Percentiles rank a stretch among this genome's conserved stretches.
These are phyloP conservation scores for Mustela lutreola DNA, from an alignment of 2,113 vertebrate genomes.

Conservation along the genomic window DNA sequence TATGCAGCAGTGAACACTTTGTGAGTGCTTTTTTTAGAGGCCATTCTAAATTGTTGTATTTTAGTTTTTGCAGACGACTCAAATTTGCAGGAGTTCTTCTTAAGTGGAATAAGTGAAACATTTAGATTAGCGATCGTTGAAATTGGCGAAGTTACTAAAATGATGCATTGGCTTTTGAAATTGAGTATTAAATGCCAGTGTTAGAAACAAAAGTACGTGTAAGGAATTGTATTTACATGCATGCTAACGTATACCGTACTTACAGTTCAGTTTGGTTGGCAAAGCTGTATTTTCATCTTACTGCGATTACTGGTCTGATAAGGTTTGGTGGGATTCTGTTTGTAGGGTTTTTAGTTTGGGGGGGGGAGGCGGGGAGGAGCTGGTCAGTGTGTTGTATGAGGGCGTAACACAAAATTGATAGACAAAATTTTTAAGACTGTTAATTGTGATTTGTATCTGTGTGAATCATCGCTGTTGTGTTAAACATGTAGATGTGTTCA, in stretches of 20 bases:
- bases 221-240: neutral
- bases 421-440: slow-evolving; percentile 26
- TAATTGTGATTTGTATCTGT: slow-evolving; percentile 46
- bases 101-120: neutral
- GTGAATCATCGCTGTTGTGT: neutral
- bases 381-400: neutral
- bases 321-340: slow-evolving; percentile 35
- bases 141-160: neutral
- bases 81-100: slow-evolving; percentile 45
- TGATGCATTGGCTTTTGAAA: slow-evolving; percentile 30
- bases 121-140: neutral
- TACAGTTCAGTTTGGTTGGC: neutral
- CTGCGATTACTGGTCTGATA: neutral
- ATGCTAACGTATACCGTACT: neutral
- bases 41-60: neutral
- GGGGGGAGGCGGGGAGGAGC: neutral
- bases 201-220: slow-evolving; percentile 3
- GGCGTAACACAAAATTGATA: neutral
- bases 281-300: slow-evolving; percentile 33
- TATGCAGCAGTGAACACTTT: neutral
- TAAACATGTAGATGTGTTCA: slow-evolving; percentile 9
- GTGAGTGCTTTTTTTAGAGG: neutral
- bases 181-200: neutral
- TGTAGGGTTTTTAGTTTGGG: slow-evolving; percentile 1
- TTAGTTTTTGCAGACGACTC: slow-evolving; percentile 39